A percentile compares a stretch with the other conserved stretches of the same genome.
These are phyloP conservation scores for Achlya flavicornis DNA, from an alignment of 2,888 invertebrate species.

Conservation along the genomic window DNA sequence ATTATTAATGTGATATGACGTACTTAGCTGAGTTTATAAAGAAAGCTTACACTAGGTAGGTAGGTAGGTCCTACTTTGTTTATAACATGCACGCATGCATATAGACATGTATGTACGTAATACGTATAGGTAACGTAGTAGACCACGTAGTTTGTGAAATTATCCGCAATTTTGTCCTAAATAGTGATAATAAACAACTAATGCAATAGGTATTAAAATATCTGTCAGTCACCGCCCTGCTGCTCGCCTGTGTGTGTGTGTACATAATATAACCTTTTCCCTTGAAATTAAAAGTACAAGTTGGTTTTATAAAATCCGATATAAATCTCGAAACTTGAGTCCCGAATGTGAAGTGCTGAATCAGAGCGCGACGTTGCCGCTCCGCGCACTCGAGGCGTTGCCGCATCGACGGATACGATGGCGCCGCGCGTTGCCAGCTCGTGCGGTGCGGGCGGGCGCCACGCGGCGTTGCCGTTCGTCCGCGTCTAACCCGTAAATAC, in stretches of 20 bases:
- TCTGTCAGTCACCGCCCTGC: no score
- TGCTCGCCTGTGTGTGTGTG: not conserved
- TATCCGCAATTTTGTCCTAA: no score
- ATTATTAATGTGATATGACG: no score
- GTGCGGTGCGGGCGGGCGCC: constrained; percentile 66
- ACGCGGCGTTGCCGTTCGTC: constrained; percentile 66
- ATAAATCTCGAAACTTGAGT: constrained; percentile 44
- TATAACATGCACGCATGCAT: not conserved
- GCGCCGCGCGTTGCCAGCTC: constrained; percentile 77
- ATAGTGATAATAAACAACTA: no score
- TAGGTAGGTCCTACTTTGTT: no score
- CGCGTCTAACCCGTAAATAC: constrained; percentile 67
- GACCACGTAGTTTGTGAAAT: no score
- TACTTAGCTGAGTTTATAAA: no score
- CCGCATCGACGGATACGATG: constrained; percentile 65
- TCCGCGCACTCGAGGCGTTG: constrained; percentile 50
- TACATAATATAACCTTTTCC: constrained; percentile 17
- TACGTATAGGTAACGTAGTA: not conserved
- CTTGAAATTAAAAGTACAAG: constrained; percentile 43
- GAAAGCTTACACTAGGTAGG: no score
- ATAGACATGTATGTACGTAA: not conserved
- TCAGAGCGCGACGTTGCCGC: constrained; percentile 76
- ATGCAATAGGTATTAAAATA: no score
- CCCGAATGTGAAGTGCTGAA: constrained; percentile 67
- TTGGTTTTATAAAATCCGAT: constrained; percentile 4